Percentiles rank a stretch among this genome's conserved stretches.
phyloP scores from a whole-genome alignment of 2,113 vertebrate genomes.

The Erpornis zantholeuca region DNA sequence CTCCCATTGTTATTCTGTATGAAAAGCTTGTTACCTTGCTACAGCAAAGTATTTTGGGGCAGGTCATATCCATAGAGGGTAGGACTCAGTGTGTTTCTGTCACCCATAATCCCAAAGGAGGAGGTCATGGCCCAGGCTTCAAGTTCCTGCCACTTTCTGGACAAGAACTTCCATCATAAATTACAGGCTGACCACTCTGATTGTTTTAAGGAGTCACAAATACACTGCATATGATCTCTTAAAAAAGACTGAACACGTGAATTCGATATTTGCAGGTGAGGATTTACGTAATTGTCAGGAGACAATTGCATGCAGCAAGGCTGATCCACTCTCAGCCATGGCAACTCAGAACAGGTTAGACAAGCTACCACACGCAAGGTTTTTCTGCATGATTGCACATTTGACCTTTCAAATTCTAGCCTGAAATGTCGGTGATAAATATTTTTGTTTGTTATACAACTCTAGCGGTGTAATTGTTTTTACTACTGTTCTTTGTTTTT shows the following conservation, averaged over 20 bases:
- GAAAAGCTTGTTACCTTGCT: neutral
- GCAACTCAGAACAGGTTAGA: neutral
- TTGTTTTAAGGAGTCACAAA: neutral
- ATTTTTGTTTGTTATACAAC: neutral
- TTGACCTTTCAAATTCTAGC: conserved; percentile 17
- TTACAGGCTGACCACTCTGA: neutral
- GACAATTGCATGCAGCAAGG: neutral
- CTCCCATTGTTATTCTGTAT: neutral
- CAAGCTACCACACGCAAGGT: neutral
- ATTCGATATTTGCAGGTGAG: neutral
- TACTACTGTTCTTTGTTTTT: neutral
- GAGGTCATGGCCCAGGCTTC: neutral
- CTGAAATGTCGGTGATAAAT: neutral
- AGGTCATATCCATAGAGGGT: neutral
- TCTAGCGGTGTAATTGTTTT: neutral
- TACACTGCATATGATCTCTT: neutral
- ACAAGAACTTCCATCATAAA: neutral
- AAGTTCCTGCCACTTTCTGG: neutral
- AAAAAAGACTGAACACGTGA: neutral
- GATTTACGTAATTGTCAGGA: neutral
- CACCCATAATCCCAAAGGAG: neutral
- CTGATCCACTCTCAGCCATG: neutral
- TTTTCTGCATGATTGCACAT: neutral
- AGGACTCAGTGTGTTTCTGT: neutral
- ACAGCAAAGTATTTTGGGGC: neutral